Conservation (phyloP, 1,140 invertebrate genomes). For the Drosophila pseudoananassae region DNA sequence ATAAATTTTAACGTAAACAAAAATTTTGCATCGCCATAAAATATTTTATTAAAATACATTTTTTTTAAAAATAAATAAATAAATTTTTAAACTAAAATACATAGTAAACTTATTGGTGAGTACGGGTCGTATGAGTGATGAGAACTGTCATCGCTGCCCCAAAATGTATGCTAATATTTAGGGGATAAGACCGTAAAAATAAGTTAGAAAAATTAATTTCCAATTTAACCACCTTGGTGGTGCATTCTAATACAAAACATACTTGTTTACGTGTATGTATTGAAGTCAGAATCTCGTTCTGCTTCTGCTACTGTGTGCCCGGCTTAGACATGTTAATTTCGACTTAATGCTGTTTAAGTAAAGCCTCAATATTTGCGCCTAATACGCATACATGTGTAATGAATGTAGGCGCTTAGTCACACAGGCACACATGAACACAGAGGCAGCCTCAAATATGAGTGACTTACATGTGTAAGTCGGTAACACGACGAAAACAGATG, state of each 20-base stretch:
- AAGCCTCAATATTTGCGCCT: slow-evolving; percentile 80
- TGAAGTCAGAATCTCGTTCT: neutral
- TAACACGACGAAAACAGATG: slow-evolving; percentile 81
- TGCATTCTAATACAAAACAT: neutral
- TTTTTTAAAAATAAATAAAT: too few species aligned
- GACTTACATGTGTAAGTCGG: slow-evolving; percentile 81
- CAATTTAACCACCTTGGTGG: too few species aligned
- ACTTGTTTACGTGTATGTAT: neutral
- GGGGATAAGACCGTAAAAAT: neutral
- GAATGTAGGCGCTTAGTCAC: slow-evolving; percentile 71
- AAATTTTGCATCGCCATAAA: too few species aligned
- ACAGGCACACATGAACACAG: slow-evolving; percentile 27
- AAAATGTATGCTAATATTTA: slow-evolving; percentile 2
- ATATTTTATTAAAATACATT: too few species aligned
- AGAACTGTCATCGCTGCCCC: neutral
- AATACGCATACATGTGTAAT: slow-evolving; percentile 80
- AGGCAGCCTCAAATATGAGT: slow-evolving; percentile 62
- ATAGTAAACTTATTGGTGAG: too few species aligned
- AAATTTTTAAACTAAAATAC: too few species aligned
- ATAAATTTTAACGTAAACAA: too few species aligned
- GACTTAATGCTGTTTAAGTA: slow-evolving; percentile 82
- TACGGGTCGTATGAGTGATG: neutral
- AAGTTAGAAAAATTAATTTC: too few species aligned
- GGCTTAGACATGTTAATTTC: slow-evolving; percentile 79
- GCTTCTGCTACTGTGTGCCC: slow-evolving; percentile 17